Evolutionary conservation across 30 jellyfish, hydroid and myxozoan genomes (phyloP), one percentile per base, ranked within the genome.

Genomic region (Pseudorhiza aurosa): DNA sequence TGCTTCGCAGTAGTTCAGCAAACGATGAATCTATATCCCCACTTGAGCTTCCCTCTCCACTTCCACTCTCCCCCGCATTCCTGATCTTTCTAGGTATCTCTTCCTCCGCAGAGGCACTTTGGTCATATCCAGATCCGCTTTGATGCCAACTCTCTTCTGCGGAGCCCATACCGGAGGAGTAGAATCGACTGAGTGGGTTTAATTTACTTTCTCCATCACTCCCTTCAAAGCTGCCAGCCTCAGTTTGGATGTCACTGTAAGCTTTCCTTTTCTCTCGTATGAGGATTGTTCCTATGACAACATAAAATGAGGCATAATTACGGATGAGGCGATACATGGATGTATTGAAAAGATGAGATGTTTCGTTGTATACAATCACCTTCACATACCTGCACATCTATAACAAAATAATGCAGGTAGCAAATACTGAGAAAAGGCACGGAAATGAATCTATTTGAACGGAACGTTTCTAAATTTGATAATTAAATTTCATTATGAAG

Each of bases 21-120:
- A 60, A 79, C 7, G 91, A 79, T 14, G 71, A 35, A 79, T 79
- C 91, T 8, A 79, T 58, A 43, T 29, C 74, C 8, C 62, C 87
- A 40, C 55, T 65, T 10, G 43, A 25, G 1, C 14, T 53, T 11
- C 26, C 75, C 14, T 45, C 82, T 40, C 62, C 58, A 50, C 70
- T 49, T 18, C 59, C 81, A 29, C 83, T 65, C 10, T 33, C 84
- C 9, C 31, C 50, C 36, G 17, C 39, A 33, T 39, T 60, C 14
- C n/a, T 37, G 1, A 21, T 31, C 29, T 51, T 51, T 37, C 18
- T 14, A 19, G 10, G 12, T 51, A 21, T 25, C 17, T 39, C 47
- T 19, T 12, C 51, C 47, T 2, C 75, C 0, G 19, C 75, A 68
- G 40, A n/a, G 51, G 26, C 55, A 26, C 57, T 35, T 27, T 24